Evolutionary conservation across 2,113 vertebrate species (phyloP), one percentile per base, ranked within the genome.

Genomic region (Elaphurus davidianus): DNA sequence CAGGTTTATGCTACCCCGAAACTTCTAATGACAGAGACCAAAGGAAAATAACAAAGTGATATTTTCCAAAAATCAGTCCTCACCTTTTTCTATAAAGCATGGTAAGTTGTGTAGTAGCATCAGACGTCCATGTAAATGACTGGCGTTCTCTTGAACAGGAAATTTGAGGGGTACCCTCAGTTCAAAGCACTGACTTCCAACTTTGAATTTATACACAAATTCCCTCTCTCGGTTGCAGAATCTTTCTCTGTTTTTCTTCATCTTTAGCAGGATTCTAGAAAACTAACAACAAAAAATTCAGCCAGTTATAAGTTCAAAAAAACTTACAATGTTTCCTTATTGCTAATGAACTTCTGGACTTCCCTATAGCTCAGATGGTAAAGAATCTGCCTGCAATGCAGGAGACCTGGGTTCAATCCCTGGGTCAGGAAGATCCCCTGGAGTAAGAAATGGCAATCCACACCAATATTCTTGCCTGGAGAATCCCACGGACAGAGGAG

Each of bases 31-130:
- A 89, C 14, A 95, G 50, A 96, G 17, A 76, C 19, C n/a, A 40
- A 1, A 83, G 21, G 7, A 82, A 94, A 90, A 59, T 50, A 96
- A 78, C 30, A 54, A 94, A 87, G 9, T 17, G 4, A 1, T 13
- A 64, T 30, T 59, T 55, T 9, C 10, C 28, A 93, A 74, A 86
- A 90, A 88, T 1, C 4, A 43, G 3, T 40, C 76, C 98, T 99
- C 98, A 99, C 99, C 99, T 43, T 99, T 98, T 98, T 99, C 99
- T 97, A 99, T 98, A 90, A 99, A 99, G 97, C 99, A 99, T 0
- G 99, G 99, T 62, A 99, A 99, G 96, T 98, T 99, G 96, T 99
- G 99, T 3, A 99, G 99, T 88, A 99, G 98, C 99, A 99, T 99
- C 47, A 99, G 98, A 13, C 99, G 99, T 43, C 99, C 99, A 4